Base-by-base conservation (phyloP, 2,888 invertebrate species). In the Acanthococcus lagerstroemiae region DNA sequence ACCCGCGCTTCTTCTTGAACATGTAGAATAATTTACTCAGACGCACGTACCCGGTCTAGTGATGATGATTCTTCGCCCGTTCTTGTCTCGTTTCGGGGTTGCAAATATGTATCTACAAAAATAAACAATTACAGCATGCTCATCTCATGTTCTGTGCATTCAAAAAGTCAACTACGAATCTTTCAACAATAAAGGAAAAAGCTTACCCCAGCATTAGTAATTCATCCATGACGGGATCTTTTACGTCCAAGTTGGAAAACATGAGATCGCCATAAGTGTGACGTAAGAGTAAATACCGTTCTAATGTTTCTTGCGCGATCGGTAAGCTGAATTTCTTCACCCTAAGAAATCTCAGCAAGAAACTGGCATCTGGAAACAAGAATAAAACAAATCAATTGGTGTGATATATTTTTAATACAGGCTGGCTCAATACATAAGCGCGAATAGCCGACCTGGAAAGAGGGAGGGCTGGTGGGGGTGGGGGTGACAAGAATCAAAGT, bases 151-250 rank as follows among this genome's bases (percentile, higher is more conserved):
- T 1, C 12, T 9, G 37, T 37, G 37, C 37, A n/a, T n/a, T n/a
- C n/a, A n/a, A n/a, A n/a, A n/a, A n/a, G n/a, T n/a, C n/a, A n/a
- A n/a, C n/a, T n/a, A n/a, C n/a, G n/a, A n/a, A n/a, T n/a, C n/a
- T n/a, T n/a, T n/a, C n/a, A n/a, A n/a, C n/a, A n/a, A n/a, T n/a
- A n/a, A n/a, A n/a, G n/a, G n/a, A n/a, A n/a, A n/a, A n/a, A n/a
- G n/a, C n/a, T n/a, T 89, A 90, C 0, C 93, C 93, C 9, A 84
- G 82, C 69, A 88, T 84, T 68, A 93, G 84, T 30, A 93, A 86
- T 46, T 88, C 88, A 24, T 85, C 83, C 67, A 93, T 79, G 56
- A 85, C 84, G 0, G 87, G 84, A 74, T 92, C 90, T 67, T 86
- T 79, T 57, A 88, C 84, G 73, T 91, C 88, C 56, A 92, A 78